A percentile compares a stretch with the other conserved stretches of the same genome.
Evolutionary conservation across 2,888 invertebrate species (phyloP).

Genomic region (Archaeoteleia sp.): DNA sequence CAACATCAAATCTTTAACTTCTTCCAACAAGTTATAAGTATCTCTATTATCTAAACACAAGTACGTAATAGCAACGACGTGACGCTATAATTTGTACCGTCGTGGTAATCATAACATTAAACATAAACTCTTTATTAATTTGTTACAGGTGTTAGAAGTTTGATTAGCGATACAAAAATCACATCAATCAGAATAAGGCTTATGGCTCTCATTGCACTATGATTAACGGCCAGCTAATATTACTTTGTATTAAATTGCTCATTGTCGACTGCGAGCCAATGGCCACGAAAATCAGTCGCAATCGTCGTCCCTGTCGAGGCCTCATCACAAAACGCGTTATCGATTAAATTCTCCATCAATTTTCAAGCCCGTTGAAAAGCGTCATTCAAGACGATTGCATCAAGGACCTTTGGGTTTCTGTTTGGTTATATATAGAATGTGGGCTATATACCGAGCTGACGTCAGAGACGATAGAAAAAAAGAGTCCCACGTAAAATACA

Average conservation of each 20-base stretch:
- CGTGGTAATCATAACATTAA: constrained; percentile 57
- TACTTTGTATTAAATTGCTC: constrained; percentile 29
- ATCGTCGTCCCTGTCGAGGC: constrained; percentile 30
- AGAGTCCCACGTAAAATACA: constrained; percentile 4
- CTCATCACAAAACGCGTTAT: constrained; percentile 33
- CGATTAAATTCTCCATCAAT: constrained; percentile 22
- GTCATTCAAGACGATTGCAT: constrained; percentile 36
- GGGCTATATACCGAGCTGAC: constrained; percentile 24
- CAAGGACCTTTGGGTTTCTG: constrained; percentile 49
- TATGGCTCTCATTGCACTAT: constrained; percentile 40
- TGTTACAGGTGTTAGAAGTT: constrained; percentile 55
- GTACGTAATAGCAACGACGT: constrained; percentile 56
- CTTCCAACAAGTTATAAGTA: constrained; percentile 33
- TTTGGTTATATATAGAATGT: constrained; percentile 36
- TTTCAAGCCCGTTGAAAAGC: constrained; percentile 30
- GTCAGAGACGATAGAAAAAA: constrained; percentile 28
- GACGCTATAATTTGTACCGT: constrained; percentile 57
- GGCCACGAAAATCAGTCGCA: constrained; percentile 42
- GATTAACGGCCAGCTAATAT: constrained; percentile 46
- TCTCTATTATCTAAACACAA: constrained; percentile 59
- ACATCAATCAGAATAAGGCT: constrained; percentile 62
- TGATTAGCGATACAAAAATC: constrained; percentile 64
- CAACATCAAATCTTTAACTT: constrained; percentile 57
- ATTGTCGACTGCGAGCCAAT: constrained; percentile 44
- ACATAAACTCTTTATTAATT: constrained; percentile 55